phyloP scores from a whole-genome alignment of 2,113 vertebrate genomes.

The Zingel zingel region DNA sequence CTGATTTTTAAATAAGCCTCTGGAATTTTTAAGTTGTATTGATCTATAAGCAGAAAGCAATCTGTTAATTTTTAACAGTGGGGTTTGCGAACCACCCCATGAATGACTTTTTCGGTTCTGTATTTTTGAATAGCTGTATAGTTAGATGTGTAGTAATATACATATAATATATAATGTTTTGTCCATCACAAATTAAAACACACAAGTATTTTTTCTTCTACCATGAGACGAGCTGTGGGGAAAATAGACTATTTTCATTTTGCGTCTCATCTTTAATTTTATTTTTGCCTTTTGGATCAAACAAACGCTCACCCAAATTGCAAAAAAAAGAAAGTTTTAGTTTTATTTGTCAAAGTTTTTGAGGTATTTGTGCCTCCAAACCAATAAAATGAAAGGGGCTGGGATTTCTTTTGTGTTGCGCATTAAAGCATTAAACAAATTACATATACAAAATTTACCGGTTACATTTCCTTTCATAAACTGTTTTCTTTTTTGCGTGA shows the following conservation, averaged over 20 bases:
- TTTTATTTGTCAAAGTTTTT: not conserved
- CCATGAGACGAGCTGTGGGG: not conserved
- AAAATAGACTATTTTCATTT: not conserved
- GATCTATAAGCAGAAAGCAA: no score
- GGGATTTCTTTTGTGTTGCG: constrained; percentile 1
- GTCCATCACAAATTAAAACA: constrained; percentile 16
- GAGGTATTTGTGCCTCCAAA: not conserved
- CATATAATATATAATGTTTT: not conserved
- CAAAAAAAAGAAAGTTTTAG: not conserved
- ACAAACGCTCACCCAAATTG: not conserved
- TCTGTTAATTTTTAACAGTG: no score
- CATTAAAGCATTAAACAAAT: constrained; percentile 12
- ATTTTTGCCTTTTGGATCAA: not conserved
- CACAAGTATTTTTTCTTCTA: not conserved
- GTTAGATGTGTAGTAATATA: no score
- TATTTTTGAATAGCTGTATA: no score
- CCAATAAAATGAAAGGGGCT: not conserved
- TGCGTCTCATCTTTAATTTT: not conserved
- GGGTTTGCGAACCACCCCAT: no score
- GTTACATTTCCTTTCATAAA: constrained; percentile 20
- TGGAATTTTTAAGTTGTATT: no score
- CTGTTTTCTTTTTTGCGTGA: not conserved
- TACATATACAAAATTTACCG: constrained; percentile 41
- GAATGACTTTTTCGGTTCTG: no score
- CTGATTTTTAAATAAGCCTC: no score